phyloP scores from a whole-genome alignment of 92 coral and sea anemone species.

The Bergia sp. region DNA sequence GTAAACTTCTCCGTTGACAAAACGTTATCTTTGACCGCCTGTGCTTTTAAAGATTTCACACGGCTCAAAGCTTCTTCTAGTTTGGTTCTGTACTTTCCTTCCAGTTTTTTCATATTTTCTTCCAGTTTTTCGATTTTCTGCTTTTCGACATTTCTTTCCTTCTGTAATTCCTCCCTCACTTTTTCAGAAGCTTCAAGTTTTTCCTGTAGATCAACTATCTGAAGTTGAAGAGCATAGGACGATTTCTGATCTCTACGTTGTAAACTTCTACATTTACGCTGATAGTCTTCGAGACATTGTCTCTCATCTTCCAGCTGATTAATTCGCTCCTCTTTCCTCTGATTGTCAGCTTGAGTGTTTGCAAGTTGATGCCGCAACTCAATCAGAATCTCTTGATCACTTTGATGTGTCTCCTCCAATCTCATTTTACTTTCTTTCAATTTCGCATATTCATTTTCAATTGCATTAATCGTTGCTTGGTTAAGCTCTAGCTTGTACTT shows the following conservation, averaged over 20 bases:
- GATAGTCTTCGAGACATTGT: conserved; percentile 64
- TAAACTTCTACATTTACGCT: conserved; percentile 67
- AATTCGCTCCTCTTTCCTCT: conserved; percentile 59
- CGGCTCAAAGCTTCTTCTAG: conserved; percentile 59
- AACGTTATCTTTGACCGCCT: conserved; percentile 37
- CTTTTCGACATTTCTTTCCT: conserved; percentile 44
- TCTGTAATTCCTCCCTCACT: conserved; percentile 52
- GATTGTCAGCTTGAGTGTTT: conserved; percentile 54
- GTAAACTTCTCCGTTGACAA: conserved; percentile 37
- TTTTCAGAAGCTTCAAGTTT: conserved; percentile 68
- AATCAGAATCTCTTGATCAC: conserved; percentile 54
- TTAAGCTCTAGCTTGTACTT: conserved; percentile 62
- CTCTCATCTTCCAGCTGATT: conserved; percentile 69
- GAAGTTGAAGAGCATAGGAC: conserved; percentile 77
- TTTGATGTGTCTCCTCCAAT: conserved; percentile 53
- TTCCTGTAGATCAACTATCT: conserved; percentile 80
- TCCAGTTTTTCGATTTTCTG: conserved; percentile 64
- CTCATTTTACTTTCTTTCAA: conserved; percentile 58
- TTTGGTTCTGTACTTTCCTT: conserved; percentile 64
- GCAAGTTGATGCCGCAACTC: conserved; percentile 58
- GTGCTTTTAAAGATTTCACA: conserved; percentile 44
- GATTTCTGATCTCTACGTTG: conserved; percentile 85
- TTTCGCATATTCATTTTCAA: conserved; percentile 58
- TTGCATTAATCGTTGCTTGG: conserved; percentile 62
- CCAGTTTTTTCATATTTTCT: conserved; percentile 59